Evolutionary conservation across 2,797 vertebrate genomes (phyloP), one percentile per base, ranked within the genome.

Genomic region (Tolypeutes matacus): DNA sequence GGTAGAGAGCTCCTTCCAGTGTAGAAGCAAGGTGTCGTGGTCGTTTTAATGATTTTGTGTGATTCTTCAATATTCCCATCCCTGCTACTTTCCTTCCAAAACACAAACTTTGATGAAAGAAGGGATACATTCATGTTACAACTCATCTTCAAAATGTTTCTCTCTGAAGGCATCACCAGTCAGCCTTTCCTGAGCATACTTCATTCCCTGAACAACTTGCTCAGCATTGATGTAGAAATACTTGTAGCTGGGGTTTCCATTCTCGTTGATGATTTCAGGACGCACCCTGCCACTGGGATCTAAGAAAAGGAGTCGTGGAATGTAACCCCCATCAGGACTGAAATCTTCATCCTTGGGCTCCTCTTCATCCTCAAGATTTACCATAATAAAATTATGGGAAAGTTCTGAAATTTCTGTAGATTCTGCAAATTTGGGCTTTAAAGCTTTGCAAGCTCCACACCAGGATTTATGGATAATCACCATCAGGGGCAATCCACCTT

Each of bases 381-480:
- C 98, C 99, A 99, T 99, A 84, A 99, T 97, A 97, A 99, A 99
- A 99, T 99, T 99, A 98, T 99, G 99, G 11, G 99, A 98, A 91
- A 99, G 98, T 97, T 99, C 99, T 85, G 99, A 99, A 97, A 99
- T 99, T 98, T 99, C 99, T 98, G 99, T 99, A 93, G 99, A 99
- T 93, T 99, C 99, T 5, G 99, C 99, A 98, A 99, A 99, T 98
- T 99, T 99, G 82, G 99, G 99, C 98, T 99, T 99, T 98, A 99
- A 98, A 64, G 99, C 99, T 99, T 99, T 99, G 98, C 99, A 99
- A 96, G 99, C 99, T 96, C 99, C 99, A 98, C 99, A 99, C 99
- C 99, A 99, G 80, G 98, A 99, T 97, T 99, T 99, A 97, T 99
- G 99, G 96, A 99, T 98, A 97, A 99, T 99, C 96, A 99, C 98